Evolutionary conservation across 1,140 invertebrate species (phyloP).

Genomic region (Brachionus asplanchnoidis): DNA sequence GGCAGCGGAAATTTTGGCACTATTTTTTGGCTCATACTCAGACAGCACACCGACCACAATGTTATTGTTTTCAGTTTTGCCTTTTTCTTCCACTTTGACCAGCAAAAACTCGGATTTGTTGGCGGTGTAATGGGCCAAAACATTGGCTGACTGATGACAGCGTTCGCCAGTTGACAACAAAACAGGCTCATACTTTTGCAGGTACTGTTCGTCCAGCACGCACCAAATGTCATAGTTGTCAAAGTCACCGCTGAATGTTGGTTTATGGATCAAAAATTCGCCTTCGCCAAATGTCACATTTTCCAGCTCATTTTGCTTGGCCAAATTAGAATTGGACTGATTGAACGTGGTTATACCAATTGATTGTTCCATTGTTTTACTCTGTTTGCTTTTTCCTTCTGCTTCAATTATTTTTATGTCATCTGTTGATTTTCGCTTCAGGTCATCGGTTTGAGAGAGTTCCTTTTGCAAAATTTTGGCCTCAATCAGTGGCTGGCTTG

Average conservation of each 20-base stretch:
- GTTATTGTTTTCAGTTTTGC: slow-evolving; percentile 39
- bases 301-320: not conserved
- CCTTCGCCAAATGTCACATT: slow-evolving; percentile 13
- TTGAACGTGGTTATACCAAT: not conserved
- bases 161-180: slow-evolving; percentile 28
- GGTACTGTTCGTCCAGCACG: slow-evolving; percentile 23
- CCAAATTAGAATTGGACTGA: not conserved
- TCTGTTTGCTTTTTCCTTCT: not conserved
- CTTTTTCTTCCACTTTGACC: slow-evolving; percentile 39
- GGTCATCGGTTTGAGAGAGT: not conserved
- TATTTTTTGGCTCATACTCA: slow-evolving; percentile 38
- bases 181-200: slow-evolving; percentile 41
- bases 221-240: slow-evolving; percentile 41
- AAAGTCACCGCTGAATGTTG: slow-evolving; percentile 41
- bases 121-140: slow-evolving; percentile 28
- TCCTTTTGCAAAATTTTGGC: slow-evolving; percentile 18
- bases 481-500: not conserved
- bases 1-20: not conserved
- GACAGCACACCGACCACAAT: slow-evolving; percentile 25
- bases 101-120: slow-evolving; percentile 28
- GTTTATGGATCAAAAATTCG: slow-evolving; percentile 33
- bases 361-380: not conserved
- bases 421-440: not conserved
- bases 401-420: not conserved
- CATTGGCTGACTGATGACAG: slow-evolving; percentile 38